Base-by-base conservation (phyloP, 2,113 vertebrate species). In the Cebidichthys violaceus region DNA sequence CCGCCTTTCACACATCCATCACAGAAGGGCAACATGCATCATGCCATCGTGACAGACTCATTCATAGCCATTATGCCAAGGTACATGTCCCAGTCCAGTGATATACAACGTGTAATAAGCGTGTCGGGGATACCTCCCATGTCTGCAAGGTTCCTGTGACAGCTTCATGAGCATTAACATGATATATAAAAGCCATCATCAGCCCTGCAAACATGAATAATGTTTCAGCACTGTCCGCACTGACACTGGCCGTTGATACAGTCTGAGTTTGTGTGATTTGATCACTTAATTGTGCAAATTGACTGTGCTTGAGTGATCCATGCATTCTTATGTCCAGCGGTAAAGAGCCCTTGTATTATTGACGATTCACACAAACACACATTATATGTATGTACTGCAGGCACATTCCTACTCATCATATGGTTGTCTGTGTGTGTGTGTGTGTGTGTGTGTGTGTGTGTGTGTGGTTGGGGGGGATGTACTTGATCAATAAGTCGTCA, bases 401-500 rank as follows among this genome's bases (percentile, higher is more conserved):
- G 4, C 66, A 69, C 31, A 59, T 31, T 61, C 62, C 41, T 20
- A 14, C 59, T 78, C 75, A 64, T 91, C 65, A 47, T 45, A 60
- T 39, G 55, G 15, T 6, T 68, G 39, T 13, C 9, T 41, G 41
- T 41, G 41, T 43, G 13, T 43, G 41, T 71, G 70, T 13, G 62
- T 80, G 39, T 52, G 50, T 52, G 50, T 52, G 20, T 52, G 50
- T 72, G 71, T 15, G 61, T 81, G 37, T 15, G 24, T 27, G 55
- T 27, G 2, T 9, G 1, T n/a, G 22, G 55, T 76, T 29, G 64
- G 73, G 75, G 77, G 52, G 77, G 59, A 39, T 59, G 77, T 45
- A 37, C 6, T 73, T 67, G 86, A 93, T 93, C 90, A 75, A 94
- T 92, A 90, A 60, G 13, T 86, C 67, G 20, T 88, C 82, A 92